Conservation (phyloP, 2,797 vertebrate genomes). For the Gadopsis marmoratus region DNA sequence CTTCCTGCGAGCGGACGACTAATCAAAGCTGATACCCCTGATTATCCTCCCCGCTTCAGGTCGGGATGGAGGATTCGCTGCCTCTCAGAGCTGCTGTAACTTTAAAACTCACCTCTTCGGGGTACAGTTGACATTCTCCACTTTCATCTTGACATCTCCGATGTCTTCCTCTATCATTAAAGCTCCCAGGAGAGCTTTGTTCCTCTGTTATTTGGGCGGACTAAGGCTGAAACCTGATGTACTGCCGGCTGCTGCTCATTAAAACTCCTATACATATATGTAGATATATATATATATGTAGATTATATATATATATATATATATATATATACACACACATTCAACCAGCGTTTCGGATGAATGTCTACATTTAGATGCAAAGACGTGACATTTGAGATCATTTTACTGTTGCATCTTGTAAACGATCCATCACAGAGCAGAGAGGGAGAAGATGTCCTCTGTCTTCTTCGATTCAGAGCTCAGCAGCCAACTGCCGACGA, state of each 20-base stretch:
- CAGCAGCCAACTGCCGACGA: not conserved
- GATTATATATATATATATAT: no score
- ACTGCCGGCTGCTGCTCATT: not conserved
- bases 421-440: constrained; percentile 3
- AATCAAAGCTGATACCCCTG: constrained; percentile 47
- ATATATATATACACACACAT: not conserved
- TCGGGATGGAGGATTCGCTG: constrained; percentile 7
- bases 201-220: not conserved
- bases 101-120: constrained; percentile 5
- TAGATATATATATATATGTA: no score
- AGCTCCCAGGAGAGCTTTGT: not conserved
- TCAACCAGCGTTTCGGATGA: not conserved
- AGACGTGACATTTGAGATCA: constrained; percentile 15
- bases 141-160: constrained; percentile 2
- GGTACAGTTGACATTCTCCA: constrained; percentile 7
- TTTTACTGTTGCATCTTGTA: not conserved
- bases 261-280: not conserved
- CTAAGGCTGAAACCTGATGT: not conserved
- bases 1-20: constrained; percentile 39
- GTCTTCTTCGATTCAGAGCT: not conserved
- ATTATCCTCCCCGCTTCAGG: constrained; percentile 29
- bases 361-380: not conserved
- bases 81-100: constrained; percentile 15
- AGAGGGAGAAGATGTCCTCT: not conserved
- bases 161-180: not conserved